Base-by-base conservation (phyloP, 2,797 vertebrate species). In the Sebastes elongatus region DNA sequence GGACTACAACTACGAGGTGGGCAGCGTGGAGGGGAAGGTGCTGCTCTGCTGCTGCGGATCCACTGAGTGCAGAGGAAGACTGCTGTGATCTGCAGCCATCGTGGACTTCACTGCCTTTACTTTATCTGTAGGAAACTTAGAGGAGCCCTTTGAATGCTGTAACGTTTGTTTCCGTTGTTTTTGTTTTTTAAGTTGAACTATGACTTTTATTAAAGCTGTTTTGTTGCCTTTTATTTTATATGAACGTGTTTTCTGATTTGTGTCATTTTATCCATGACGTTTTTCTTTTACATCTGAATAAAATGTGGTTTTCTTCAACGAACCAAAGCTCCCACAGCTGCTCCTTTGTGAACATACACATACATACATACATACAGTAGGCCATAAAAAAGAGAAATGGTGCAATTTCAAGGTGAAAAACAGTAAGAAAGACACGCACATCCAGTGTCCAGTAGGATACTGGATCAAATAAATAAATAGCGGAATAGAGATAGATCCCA, bases 1-100 rank as follows among this genome's bases (percentile, higher is more conserved):
- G 99, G 99, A 99, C 90, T 99, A 99, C 88, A 99, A 99, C 95
- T 99, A 99, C 0, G 99, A 99, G 87, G 99, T 99, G 4, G 99
- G 99, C 82, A 99, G 98, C 0, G 99, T 99, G 91, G 97, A 98
- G 80, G 98, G 99, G 49, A 99, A 99, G 77, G 97, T 99, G 90
- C 96, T 99, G 59, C 96, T 99, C n/a, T 99, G 99, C 94, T 99
- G 98, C 94, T 99, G 99, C 0, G 98, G 98, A 5, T 98, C 99
- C 77, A 97, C 98, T 0, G 98, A 99, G 80, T 99, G 99, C 90
- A 92, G 98, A 35, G 98, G 99, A 22, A 93, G 98, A 3, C 95
- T 99, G 67, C 95, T 99, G 46, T 99, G 95, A 96, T 79, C 67
- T 42, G 22, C 46, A 77, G 18, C 52, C 57, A 8, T 3, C 1